Evolutionary conservation across 2,797 vertebrate genomes (phyloP).

Genomic region (Onychomys torridus): DNA sequence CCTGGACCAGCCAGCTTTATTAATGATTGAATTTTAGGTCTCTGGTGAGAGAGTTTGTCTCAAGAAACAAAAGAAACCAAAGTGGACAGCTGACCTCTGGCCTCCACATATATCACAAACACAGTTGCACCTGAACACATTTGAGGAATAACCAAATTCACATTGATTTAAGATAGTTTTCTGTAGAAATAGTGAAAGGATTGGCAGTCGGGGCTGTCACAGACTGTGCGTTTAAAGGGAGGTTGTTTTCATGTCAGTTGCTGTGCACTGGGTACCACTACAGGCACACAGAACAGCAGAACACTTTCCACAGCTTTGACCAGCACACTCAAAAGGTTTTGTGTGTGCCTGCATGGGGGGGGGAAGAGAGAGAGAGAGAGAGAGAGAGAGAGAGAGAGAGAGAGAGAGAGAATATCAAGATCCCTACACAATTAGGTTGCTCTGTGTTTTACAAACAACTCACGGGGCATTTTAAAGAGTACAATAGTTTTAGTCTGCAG

Average conservation of each 20-base stretch:
- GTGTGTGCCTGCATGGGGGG: constrained; percentile 7
- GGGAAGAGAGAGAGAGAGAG: background rate
- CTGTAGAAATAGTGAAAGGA: background rate
- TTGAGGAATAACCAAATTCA: background rate
- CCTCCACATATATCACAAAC: background rate
- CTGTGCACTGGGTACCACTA: background rate
- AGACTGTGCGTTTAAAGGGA: background rate
- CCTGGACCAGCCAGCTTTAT: background rate
- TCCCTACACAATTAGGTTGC: constrained; percentile 46
- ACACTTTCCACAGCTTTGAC: constrained; percentile 28
- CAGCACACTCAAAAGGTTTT: constrained; percentile 2
- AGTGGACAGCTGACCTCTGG: background rate
- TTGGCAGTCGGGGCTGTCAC: background rate
- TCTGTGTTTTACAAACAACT: constrained; percentile 11
- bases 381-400: background rate
- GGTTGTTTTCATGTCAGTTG: background rate
- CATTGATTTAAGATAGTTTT: background rate
- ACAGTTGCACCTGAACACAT: background rate
- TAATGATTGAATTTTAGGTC: background rate
- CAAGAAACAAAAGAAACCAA: background rate
- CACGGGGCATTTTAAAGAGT: constrained; percentile 26
- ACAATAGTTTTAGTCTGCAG: background rate
- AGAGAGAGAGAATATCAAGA: constrained; percentile 24
- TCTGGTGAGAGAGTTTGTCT: background rate
- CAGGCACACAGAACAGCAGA: background rate